Conservation (phyloP, 2,797 vertebrate genomes). For the Chanos chanos region DNA sequence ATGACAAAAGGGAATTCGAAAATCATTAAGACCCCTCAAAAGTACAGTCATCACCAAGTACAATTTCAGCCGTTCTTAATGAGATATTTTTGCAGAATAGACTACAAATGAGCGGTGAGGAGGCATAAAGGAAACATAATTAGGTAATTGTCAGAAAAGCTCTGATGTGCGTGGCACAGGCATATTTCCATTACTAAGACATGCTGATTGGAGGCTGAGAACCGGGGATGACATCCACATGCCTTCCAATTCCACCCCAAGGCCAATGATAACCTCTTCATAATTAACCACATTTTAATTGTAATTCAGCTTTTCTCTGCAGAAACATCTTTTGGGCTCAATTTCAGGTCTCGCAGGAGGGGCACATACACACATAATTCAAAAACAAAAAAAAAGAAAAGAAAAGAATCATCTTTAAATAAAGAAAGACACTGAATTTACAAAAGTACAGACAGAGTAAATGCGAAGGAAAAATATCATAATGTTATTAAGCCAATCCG, state of each 20-base stretch:
- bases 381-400: too few species aligned
- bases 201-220: slow-evolving; percentile 45
- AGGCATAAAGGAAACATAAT: slow-evolving; percentile 51
- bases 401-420: too few species aligned
- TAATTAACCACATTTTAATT: slow-evolving; percentile 71
- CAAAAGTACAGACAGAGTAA: too few species aligned
- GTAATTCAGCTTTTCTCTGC: slow-evolving; percentile 50
- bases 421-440: too few species aligned
- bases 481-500: too few species aligned
- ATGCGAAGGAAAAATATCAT: too few species aligned
- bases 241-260: slow-evolving; percentile 52
- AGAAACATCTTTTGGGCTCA: neutral
- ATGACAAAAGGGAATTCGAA: neutral
- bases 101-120: slow-evolving; percentile 46
- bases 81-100: slow-evolving; percentile 52
- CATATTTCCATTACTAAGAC: slow-evolving; percentile 55
- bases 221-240: slow-evolving; percentile 44
- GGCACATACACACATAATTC: too few species aligned
- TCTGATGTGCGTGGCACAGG: slow-evolving; percentile 36
- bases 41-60: slow-evolving; percentile 49
- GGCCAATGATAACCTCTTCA: slow-evolving; percentile 61
- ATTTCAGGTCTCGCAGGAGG: neutral
- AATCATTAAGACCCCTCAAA: neutral
- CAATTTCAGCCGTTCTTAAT: slow-evolving; percentile 64
- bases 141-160: slow-evolving; percentile 60